phyloP scores from a whole-genome alignment of 2,797 vertebrate genomes.

The Sandelia bainsii region DNA sequence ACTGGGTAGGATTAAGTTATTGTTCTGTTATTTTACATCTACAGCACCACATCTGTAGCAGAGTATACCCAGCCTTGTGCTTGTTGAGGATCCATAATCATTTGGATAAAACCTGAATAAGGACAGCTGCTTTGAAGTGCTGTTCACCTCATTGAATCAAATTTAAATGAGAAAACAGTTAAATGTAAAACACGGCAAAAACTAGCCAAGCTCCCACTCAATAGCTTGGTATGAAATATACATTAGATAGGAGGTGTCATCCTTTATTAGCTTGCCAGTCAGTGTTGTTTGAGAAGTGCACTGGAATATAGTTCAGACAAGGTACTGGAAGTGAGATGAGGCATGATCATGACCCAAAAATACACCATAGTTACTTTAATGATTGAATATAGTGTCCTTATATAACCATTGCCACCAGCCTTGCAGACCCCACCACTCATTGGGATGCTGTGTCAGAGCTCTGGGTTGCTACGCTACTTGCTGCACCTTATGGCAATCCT shows the following conservation, averaged over 20 bases:
- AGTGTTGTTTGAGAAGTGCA: conserved; percentile 10
- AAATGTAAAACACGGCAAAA: conserved; percentile 44
- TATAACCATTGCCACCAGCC: conserved; percentile 55
- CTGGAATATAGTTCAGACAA: conserved; percentile 15
- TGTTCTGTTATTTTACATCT: conserved; percentile 18
- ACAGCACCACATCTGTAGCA: conserved; percentile 6
- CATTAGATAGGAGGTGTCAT: conserved; percentile 58
- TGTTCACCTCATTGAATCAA: conserved; percentile 37
- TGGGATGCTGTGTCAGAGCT: conserved; percentile 74
- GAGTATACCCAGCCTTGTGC: conserved; percentile 3
- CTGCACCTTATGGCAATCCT: conserved; percentile 55
- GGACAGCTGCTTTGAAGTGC: conserved; percentile 67
- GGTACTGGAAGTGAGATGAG: neutral
- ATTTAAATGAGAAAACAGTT: conserved; percentile 58
- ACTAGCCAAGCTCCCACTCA: conserved; percentile 47
- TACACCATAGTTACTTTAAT: neutral
- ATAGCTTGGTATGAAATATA: conserved; percentile 71
- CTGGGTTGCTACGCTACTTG: conserved; percentile 69
- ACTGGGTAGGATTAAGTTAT: neutral
- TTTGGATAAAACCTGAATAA: conserved; percentile 53
- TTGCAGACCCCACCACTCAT: conserved; percentile 60
- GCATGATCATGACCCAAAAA: neutral
- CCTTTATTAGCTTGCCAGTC: conserved; percentile 29
- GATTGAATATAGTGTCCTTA: conserved; percentile 29
- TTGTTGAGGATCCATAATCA: conserved; percentile 50